A percentile compares a stretch with the other conserved stretches of the same genome.
Evolutionary conservation across 2,113 vertebrate genomes (phyloP).

Genomic region (Piaya cayana): DNA sequence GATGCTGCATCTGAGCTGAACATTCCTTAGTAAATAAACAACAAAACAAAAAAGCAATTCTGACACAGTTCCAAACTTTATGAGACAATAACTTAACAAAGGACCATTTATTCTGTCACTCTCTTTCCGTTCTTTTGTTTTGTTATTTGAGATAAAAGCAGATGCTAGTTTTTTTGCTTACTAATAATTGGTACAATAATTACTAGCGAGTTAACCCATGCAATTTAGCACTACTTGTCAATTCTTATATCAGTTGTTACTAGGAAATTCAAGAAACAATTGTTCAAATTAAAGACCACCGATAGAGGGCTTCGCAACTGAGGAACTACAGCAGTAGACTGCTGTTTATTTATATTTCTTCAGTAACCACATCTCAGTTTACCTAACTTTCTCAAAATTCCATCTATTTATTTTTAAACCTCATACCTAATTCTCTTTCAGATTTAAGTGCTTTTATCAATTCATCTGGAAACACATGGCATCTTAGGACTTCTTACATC

Average conservation of each 20-base stretch:
- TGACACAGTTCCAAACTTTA: slow-evolving; percentile 72
- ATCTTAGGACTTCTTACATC: slow-evolving; percentile 64
- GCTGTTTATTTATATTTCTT: slow-evolving; percentile 38
- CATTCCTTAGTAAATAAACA: slow-evolving; percentile 69
- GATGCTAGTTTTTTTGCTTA: slow-evolving; percentile 66
- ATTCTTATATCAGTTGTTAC: slow-evolving; percentile 47
- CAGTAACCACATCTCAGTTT: background rate
- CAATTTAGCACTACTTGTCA: slow-evolving; percentile 61
- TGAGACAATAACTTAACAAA: slow-evolving; percentile 68
- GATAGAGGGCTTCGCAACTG: slow-evolving; percentile 1
- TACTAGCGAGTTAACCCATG: slow-evolving; percentile 57
- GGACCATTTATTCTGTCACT: slow-evolving; percentile 55
- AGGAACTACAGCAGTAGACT: background rate
- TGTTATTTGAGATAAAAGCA: slow-evolving; percentile 59
- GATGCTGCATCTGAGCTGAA: slow-evolving; percentile 63
- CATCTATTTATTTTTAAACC: slow-evolving; percentile 61
- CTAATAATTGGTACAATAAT: slow-evolving; percentile 61
- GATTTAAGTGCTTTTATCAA: slow-evolving; percentile 72
- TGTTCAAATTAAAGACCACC: slow-evolving; percentile 49
- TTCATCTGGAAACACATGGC: slow-evolving; percentile 62
- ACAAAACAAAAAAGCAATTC: slow-evolving; percentile 55
- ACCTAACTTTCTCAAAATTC: slow-evolving; percentile 49
- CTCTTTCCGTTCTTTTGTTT: slow-evolving; percentile 28
- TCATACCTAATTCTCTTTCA: slow-evolving; percentile 75
- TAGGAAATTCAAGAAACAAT: slow-evolving; percentile 68